phyloP scores from a whole-genome alignment of 2,888 invertebrate genomes.

The Smittia aterrima region DNA sequence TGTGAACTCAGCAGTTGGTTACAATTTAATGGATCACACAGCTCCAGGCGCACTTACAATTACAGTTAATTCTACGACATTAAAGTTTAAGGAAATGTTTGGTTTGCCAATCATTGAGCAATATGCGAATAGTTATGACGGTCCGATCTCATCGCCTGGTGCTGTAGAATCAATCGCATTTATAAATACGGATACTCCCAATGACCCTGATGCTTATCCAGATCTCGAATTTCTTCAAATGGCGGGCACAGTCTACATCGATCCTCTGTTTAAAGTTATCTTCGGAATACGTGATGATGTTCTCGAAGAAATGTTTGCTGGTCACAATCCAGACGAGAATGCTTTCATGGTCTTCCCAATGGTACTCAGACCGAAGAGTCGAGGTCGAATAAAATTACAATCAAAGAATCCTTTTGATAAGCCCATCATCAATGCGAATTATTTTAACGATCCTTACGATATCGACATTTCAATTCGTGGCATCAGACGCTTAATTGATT shows the following conservation, averaged over 20 bases:
- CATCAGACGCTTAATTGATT: slow-evolving; percentile 57
- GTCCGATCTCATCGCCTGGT: slow-evolving; percentile 57
- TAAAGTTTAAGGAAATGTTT: background rate
- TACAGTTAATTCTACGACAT: slow-evolving; percentile 14
- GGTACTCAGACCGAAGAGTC: slow-evolving; percentile 66
- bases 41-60: slow-evolving; percentile 51
- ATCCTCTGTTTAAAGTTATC: slow-evolving; percentile 50
- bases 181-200: slow-evolving; percentile 60
- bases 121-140: slow-evolving; percentile 51
- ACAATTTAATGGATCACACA: slow-evolving; percentile 64
- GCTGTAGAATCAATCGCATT: slow-evolving; percentile 65
- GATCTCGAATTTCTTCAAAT: slow-evolving; percentile 70
- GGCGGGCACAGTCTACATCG: slow-evolving; percentile 56
- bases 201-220: slow-evolving; percentile 58
- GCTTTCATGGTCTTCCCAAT: slow-evolving; percentile 63
- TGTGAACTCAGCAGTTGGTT: slow-evolving; percentile 62
- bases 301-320: slow-evolving; percentile 54
- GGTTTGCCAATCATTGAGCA: background rate
- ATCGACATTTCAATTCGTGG: slow-evolving; percentile 62
- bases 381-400: slow-evolving; percentile 65
- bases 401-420: slow-evolving; percentile 63
- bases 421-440: slow-evolving; percentile 68
- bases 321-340: slow-evolving; percentile 51
- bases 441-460: slow-evolving; percentile 64
- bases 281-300: slow-evolving; percentile 56